phyloP scores from a whole-genome alignment of 2,113 vertebrate genomes.

The Cercopithecus mona region DNA sequence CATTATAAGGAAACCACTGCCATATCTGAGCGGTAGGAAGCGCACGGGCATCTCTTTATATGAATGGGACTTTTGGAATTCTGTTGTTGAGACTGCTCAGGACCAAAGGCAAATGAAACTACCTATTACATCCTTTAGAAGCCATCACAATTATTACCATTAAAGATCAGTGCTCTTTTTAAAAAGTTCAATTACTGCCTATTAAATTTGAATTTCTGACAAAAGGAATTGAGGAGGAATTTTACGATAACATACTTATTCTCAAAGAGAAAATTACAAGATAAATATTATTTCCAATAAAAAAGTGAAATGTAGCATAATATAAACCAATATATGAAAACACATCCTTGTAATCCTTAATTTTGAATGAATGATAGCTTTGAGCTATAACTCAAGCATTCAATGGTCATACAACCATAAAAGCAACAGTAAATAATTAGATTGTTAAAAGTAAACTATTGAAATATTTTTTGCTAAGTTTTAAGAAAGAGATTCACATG shows the following conservation, averaged over 20 bases:
- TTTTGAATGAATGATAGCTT: neutral
- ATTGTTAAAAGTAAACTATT: neutral
- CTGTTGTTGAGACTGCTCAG: neutral
- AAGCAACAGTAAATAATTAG: neutral
- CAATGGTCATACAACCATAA: neutral
- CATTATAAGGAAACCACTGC: neutral
- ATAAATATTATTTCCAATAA: neutral
- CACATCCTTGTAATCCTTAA: neutral
- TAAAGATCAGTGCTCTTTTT: neutral
- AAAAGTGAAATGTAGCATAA: neutral
- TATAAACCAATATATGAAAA: neutral
- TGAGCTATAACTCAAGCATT: neutral
- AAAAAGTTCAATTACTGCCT: neutral
- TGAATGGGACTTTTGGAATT: neutral
- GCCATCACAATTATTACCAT: neutral
- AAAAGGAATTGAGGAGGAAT: neutral
- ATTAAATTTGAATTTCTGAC: neutral
- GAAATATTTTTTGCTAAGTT: slow-evolving; percentile 15
- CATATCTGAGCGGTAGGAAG: neutral
- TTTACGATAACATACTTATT: slow-evolving; percentile 2
- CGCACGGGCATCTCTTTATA: rapidly evolving
- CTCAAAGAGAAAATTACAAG: neutral
- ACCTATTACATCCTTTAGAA: neutral
- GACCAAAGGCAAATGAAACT: neutral
- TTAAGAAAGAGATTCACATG: neutral